Percentiles rank a stretch among this genome's conserved stretches.
Conservation (phyloP, 2,797 vertebrate species). For the Malurus splendens region DNA sequence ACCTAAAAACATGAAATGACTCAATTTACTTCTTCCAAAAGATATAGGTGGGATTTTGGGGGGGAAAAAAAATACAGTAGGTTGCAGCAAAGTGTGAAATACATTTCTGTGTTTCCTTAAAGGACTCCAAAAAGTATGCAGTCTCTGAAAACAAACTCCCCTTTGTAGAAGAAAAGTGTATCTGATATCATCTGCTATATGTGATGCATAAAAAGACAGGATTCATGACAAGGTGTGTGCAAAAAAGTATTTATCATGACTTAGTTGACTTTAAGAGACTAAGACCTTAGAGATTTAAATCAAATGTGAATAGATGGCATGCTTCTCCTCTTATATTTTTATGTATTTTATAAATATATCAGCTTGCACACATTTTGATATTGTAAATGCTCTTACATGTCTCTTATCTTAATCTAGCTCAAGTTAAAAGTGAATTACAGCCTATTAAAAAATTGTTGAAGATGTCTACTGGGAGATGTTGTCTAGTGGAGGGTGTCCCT, state of each 20-base stretch:
- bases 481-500: background rate
- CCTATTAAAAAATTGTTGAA: background rate
- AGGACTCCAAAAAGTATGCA: background rate
- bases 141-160: background rate
- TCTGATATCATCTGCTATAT: background rate
- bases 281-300: background rate
- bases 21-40: background rate
- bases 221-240: background rate
- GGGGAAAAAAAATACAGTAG: background rate
- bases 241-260: background rate
- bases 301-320: background rate
- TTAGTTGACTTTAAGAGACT: background rate
- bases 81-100: background rate
- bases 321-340: background rate
- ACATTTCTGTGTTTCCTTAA: background rate
- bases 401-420: background rate
- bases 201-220: background rate
- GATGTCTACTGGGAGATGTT: background rate
- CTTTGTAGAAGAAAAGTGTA: background rate
- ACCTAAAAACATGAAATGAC: background rate
- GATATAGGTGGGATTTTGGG: background rate
- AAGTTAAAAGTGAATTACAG: background rate
- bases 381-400: background rate
- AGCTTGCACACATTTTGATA: accelerated
- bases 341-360: background rate